Evolutionary conservation across 2,797 vertebrate genomes (phyloP).

Genomic region (Lepilemur septentrionalis): DNA sequence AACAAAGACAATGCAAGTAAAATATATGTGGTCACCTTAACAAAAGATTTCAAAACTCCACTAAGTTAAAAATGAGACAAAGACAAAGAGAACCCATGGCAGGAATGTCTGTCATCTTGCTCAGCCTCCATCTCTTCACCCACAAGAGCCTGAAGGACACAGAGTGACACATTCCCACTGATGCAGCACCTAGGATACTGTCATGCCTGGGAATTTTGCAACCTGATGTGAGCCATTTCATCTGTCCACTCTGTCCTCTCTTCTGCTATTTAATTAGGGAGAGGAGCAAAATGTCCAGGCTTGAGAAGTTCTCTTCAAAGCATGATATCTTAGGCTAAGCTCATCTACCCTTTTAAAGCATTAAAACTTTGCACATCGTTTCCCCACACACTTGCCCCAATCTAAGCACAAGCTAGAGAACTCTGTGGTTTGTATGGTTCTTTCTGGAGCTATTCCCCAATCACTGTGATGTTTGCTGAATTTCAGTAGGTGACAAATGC

Average conservation of each 20-base stretch:
- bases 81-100: background rate
- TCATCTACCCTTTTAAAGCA: background rate
- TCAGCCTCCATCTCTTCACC: background rate
- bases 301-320: background rate
- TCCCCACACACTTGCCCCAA: background rate
- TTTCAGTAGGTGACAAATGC: background rate
- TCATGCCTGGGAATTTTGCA: background rate
- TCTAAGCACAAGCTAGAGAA: fast-evolving
- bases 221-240: background rate
- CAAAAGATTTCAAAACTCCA: background rate
- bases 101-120: background rate
- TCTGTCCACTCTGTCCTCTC: background rate
- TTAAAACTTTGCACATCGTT: fast-evolving
- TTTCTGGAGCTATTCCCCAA: background rate
- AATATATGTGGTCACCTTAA: fast-evolving
- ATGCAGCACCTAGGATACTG: background rate
- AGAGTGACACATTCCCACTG: background rate
- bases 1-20: background rate
- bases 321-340: background rate
- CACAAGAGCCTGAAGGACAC: fast-evolving
- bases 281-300: background rate
- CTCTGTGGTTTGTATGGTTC: background rate
- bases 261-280: background rate
- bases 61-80: background rate
- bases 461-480: background rate